These are phyloP conservation scores for Brachionichthys hirsutus DNA, from an alignment of 2,113 vertebrate genomes.

Conservation along the genomic window DNA sequence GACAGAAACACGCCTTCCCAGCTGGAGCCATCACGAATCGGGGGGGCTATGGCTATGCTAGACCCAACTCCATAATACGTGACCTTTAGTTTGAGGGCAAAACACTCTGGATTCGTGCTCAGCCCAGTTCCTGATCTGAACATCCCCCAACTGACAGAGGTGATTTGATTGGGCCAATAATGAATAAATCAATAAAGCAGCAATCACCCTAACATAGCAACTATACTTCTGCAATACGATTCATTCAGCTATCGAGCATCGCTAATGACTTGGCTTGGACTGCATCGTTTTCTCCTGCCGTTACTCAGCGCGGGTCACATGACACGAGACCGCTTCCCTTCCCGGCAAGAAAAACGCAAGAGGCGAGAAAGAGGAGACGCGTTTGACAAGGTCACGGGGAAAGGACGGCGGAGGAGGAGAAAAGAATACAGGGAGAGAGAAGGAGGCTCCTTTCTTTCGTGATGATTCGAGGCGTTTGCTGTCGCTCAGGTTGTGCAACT, in stretches of 20 bases:
- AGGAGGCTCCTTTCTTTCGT: too few relatives aligned
- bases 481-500: too few relatives aligned
- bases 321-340: constrained; percentile 23
- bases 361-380: constrained; percentile 25
- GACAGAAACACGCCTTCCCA: constrained; percentile 1
- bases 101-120: neutral
- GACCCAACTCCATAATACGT: neutral
- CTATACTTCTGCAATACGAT: constrained; percentile 1
- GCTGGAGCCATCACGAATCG: too few relatives aligned
- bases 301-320: constrained; percentile 42
- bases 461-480: too few relatives aligned
- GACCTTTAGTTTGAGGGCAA: neutral
- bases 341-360: constrained; percentile 25
- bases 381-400: constrained; percentile 48
- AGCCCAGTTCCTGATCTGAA: neutral
- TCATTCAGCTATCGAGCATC: constrained; percentile 45
- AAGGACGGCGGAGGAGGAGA: neutral
- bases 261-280: constrained; percentile 59
- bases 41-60: constrained; percentile 5
- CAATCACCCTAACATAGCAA: constrained; percentile 13
- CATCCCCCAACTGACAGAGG: constrained; percentile 26
- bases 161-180: neutral
- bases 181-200: constrained; percentile 1
- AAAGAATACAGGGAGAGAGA: constrained; percentile 1
- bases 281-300: constrained; percentile 37